These are phyloP conservation scores for Villa cingulata DNA, from an alignment of 2,888 invertebrate genomes.

Conservation along the genomic window DNA sequence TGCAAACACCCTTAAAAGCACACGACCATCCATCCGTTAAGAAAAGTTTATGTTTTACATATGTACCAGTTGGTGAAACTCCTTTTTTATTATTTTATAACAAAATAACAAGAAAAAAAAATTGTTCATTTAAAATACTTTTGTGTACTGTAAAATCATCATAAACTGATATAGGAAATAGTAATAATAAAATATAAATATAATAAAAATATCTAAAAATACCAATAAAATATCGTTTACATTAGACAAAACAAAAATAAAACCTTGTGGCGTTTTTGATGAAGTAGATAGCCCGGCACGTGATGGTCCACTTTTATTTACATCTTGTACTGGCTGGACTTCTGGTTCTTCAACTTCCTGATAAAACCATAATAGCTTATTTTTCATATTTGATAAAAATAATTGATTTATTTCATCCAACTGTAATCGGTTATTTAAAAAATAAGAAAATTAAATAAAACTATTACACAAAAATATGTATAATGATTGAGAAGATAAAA, in stretches of 20 bases:
- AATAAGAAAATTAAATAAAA: too few species aligned
- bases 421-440: too few species aligned
- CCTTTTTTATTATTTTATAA: too few species aligned
- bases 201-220: neutral
- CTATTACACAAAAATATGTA: too few species aligned
- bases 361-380: constrained; percentile 77
- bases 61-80: constrained; percentile 30
- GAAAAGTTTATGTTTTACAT: constrained; percentile 61
- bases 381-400: constrained; percentile 71
- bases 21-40: constrained; percentile 75
- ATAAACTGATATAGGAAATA: too few species aligned
- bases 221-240: neutral
- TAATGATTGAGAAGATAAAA: too few species aligned
- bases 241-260: neutral
- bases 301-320: constrained; percentile 39
- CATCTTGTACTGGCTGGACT: constrained; percentile 27
- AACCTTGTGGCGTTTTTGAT: constrained; percentile 36
- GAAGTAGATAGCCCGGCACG: constrained; percentile 38
- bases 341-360: constrained; percentile 69
- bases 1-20: constrained; percentile 66
- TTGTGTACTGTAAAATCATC: too few species aligned
- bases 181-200: too few species aligned
- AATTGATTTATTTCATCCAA: constrained; percentile 78
- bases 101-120: too few species aligned
- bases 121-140: too few species aligned